phyloP scores from a whole-genome alignment of 2,113 vertebrate genomes.

The Takifugu bimaculatus region DNA sequence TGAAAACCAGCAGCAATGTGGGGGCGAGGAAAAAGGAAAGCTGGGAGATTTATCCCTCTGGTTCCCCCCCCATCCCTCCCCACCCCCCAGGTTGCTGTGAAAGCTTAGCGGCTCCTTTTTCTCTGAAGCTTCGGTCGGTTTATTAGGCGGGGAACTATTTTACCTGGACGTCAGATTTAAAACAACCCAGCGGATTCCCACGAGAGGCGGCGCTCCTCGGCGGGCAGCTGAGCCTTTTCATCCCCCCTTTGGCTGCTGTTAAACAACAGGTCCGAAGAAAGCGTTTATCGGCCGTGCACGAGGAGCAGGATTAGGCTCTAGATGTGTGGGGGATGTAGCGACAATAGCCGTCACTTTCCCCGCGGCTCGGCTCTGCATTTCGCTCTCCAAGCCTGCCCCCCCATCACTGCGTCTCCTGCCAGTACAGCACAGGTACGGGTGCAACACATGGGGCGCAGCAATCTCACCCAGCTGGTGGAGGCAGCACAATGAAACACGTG shows the following conservation, averaged over 20 bases:
- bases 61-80: too few relatives aligned
- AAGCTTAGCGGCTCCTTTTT: too few relatives aligned
- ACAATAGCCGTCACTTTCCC: constrained; percentile 61
- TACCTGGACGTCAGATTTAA: too few relatives aligned
- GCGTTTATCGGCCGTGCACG: constrained; percentile 11
- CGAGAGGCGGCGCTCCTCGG: too few relatives aligned
- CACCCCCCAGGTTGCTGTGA: too few relatives aligned
- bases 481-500: too few relatives aligned
- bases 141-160: too few relatives aligned
- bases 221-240: neutral
- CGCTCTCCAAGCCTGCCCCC: constrained; percentile 52
- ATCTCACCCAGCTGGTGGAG: too few relatives aligned
- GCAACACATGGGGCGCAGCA: constrained; percentile 8
- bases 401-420: constrained; percentile 49
- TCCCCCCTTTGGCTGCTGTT: constrained; percentile 18
- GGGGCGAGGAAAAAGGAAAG: constrained; percentile 28
- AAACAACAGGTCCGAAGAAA: constrained; percentile 20
- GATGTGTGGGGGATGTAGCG: constrained; percentile 61
- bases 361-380: constrained; percentile 56
- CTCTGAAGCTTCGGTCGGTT: too few relatives aligned
- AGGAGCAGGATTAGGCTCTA: constrained; percentile 51
- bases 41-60: constrained; percentile 28
- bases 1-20: constrained; percentile 20
- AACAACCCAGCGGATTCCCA: too few relatives aligned
- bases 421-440: constrained; percentile 15